Evolutionary conservation across 2,888 invertebrate species (phyloP), one percentile per base, ranked within the genome.

Genomic region (Drosophila kanekoi): DNA sequence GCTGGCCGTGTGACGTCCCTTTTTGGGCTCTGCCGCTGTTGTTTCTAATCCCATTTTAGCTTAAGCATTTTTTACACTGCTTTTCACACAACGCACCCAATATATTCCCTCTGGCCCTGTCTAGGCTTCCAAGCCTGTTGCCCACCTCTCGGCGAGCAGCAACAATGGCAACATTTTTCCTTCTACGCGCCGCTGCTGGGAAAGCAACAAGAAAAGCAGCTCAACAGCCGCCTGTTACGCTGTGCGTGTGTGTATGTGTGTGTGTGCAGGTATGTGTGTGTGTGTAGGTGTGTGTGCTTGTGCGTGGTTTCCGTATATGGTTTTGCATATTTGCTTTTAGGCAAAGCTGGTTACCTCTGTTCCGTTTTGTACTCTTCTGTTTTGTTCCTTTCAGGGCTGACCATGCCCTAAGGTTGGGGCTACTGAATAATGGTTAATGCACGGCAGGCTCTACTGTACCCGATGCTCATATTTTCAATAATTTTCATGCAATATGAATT

Each of bases 11-110:
- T 54, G 53, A 33, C 33, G 49, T 51, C 59, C 47, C 20, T 52
- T 54, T 38, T 64, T 43, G 20, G 35, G 44, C 38, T 58, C 51
- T 41, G 52, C 49, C 53, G 44, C 57, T 82, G 80, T 69, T 89
- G 86, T 59, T 87, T 75, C 79, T 89, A 83, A 83, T 83, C 85
- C 85, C 87, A 87, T 87, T 83, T 87, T 78, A 68, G 89, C 83
- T 81, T 64, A 87, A 81, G 81, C 79, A 68, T 85, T 89, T 79
- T 81, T 87, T 80, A 75, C 72, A 83, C 81, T 82, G 83, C 83
- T 79, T 67, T 81, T 83, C 73, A 68, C 77, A 58, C 72, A 77
- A 77, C 81, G 57, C 58, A 62, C 52, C 35, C 43, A 35, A 52
- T 47, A 52, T 47, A 54, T 61, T 62, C 52, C 60, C 77, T 23